Percentiles rank a stretch among this genome's conserved stretches.
Evolutionary conservation across 2,888 invertebrate genomes (phyloP).

Genomic region (Tenthredo livida): DNA sequence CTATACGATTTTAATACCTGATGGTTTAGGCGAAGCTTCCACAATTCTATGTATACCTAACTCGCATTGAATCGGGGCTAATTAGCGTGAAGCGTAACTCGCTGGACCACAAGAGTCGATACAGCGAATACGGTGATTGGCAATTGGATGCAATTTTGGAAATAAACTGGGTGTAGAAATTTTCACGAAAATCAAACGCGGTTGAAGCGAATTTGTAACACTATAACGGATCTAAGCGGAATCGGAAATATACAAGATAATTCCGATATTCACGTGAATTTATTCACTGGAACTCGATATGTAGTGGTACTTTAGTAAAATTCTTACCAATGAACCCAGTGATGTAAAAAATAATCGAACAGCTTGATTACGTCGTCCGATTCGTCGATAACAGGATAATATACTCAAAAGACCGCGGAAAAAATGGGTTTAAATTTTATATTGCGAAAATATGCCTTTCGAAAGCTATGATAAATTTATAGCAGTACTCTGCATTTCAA

Average conservation of each 20-base stretch:
- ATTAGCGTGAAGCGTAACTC: slow-evolving; percentile 7
- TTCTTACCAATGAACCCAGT: background rate
- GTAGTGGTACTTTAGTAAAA: background rate
- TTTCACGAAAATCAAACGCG: background rate
- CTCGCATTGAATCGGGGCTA: background rate
- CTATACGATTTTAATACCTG: background rate
- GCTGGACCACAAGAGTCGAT: background rate
- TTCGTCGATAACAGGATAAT: background rate
- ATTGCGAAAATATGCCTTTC: background rate
- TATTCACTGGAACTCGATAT: background rate
- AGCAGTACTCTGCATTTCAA: background rate
- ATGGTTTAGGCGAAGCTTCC: background rate
- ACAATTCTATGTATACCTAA: background rate
- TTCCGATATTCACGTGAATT: background rate
- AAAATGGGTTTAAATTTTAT: background rate
- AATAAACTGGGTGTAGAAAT: background rate
- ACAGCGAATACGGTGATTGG: slow-evolving; percentile 15
- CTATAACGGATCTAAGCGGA: background rate
- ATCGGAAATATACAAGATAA: background rate
- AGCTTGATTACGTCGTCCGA: background rate
- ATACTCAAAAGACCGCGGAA: background rate
- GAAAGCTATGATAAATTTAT: slow-evolving; percentile 7
- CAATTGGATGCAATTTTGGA: background rate
- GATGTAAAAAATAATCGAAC: background rate
- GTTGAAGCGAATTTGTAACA: background rate